A percentile compares a stretch with the other conserved stretches of the same genome.
These are phyloP conservation scores for Centroberyx gerrardi DNA, from an alignment of 2,797 vertebrate species.

Conservation along the genomic window DNA sequence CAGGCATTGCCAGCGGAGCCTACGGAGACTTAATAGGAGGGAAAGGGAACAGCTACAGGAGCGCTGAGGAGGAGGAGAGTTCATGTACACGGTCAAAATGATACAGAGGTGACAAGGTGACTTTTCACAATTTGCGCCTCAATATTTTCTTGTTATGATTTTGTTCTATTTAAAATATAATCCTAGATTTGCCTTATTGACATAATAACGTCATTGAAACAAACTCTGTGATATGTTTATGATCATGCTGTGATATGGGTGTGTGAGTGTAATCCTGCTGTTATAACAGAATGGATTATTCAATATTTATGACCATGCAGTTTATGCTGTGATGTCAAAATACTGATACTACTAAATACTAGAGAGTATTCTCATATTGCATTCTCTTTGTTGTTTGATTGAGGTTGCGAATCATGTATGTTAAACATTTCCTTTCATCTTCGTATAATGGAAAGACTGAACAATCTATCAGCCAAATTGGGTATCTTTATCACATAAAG, in stretches of 20 bases:
- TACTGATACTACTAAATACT: too few species aligned
- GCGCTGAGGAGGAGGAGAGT: not conserved
- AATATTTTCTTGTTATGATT: slow-evolving; percentile 31
- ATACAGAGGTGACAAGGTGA: slow-evolving; percentile 18
- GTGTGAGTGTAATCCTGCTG: not conserved
- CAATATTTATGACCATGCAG: slow-evolving; percentile 40
- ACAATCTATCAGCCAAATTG: slow-evolving; percentile 1
- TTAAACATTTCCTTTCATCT: slow-evolving; percentile 16
- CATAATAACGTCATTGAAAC: slow-evolving; percentile 57
- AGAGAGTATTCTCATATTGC: slow-evolving; percentile 23
- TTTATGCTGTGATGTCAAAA: slow-evolving; percentile 36
- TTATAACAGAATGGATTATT: slow-evolving; percentile 48
- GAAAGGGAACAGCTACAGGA: not conserved
- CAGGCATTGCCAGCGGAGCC: slow-evolving; percentile 30
- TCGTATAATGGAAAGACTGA: slow-evolving; percentile 1
- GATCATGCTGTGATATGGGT: not conserved
- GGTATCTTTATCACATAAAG: slow-evolving; percentile 6
- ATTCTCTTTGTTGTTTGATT: slow-evolving; percentile 15
- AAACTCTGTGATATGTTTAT: not conserved
- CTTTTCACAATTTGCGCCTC: slow-evolving; percentile 7
- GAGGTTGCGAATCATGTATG: slow-evolving; percentile 29
- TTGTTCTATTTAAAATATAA: slow-evolving; percentile 19
- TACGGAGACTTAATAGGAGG: not conserved
- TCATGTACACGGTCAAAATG: not conserved
- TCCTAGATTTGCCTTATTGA: slow-evolving; percentile 42